Base-by-base conservation (phyloP, 2,797 vertebrate genomes). In the Otolemur crassicaudatus region DNA sequence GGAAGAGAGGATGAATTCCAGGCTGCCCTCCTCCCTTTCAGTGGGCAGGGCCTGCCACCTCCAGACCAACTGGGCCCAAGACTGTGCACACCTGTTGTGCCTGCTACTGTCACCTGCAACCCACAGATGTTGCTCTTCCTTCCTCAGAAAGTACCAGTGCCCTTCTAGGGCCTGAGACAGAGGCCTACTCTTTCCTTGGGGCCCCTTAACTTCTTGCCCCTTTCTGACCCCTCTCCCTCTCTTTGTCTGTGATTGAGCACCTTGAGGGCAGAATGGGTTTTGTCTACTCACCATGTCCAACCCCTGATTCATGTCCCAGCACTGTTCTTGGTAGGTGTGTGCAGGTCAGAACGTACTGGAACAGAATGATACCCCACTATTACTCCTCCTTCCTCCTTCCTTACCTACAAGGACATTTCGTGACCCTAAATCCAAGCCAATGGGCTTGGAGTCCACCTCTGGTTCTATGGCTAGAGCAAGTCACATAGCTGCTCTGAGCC, bases 291-390 rank as follows among this genome's bases (percentile, higher is more conserved):
- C 16, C 37, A 12, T 2, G 19, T 34, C 31, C 29, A 29, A 34
- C 11, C 2, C 46, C 37, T 22, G 49, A 29, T 29, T 40, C 9
- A 31, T 8, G 1, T 46, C 49, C 49, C 53, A 58, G 82, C 63
- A 16, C 63, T 49, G 25, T 3, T 1, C 10, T 7, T 0, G 2
- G 3, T 29, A 61, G 58, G 9, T 11, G 3, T 53, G 14, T 27
- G 70, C 31, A n/a, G n/a, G 19, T 56, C 23, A 40, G 27, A 23
- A 69, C 3, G 0, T 22, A 19, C 67, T 25, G 27, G 34, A 17
- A 19, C 14, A 46, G n/a, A 61, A 56, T 3, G 34, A 20, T 13
- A 53, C 5, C 37, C n/a, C 37, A 25, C 3, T 5, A 16, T 25
- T 1, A 53, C 5, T 31, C 61, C 23, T 53, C 34, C 22, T 60